Evolutionary conservation across 2,113 vertebrate genomes (phyloP).

Genomic region (Phrynosoma platyrhinos): DNA sequence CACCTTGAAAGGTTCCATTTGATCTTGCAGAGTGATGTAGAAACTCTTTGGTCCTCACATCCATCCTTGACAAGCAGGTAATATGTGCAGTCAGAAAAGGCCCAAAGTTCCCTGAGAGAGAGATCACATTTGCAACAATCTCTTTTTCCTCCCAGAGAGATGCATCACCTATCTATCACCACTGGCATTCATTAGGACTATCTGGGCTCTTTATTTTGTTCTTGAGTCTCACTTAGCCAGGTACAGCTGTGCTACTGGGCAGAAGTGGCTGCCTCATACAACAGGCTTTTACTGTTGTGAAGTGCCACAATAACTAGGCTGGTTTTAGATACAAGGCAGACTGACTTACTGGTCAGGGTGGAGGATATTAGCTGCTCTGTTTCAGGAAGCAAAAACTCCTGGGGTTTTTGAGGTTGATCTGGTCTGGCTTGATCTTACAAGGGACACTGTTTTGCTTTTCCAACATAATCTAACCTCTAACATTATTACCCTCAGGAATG

Average conservation of each 20-base stretch:
- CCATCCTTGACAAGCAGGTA: not conserved
- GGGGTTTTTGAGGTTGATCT: no score
- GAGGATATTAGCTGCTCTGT: not conserved
- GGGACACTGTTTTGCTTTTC: not conserved
- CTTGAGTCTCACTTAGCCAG: no score
- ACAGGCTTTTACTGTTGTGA: not conserved
- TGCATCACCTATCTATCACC: not conserved
- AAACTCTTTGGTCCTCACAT: not conserved
- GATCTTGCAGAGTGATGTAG: not conserved
- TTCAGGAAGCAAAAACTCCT: not conserved
- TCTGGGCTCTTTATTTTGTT: no score
- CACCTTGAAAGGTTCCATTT: conserved; percentile 17
- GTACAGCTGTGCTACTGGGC: not conserved
- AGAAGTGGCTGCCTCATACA: not conserved
- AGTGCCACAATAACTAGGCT: not conserved
- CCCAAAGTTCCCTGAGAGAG: not conserved
- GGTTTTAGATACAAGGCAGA: not conserved
- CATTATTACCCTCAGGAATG: not conserved
- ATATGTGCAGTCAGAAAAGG: not conserved
- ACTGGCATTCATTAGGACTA: no score
- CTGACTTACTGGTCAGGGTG: not conserved
- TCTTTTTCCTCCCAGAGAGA: not conserved
- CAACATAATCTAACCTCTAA: no score
- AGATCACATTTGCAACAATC: not conserved
- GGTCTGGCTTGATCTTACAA: no score